Conservation (phyloP, 2,113 vertebrate species). For the Rhynchopsitta pachyrhyncha region DNA sequence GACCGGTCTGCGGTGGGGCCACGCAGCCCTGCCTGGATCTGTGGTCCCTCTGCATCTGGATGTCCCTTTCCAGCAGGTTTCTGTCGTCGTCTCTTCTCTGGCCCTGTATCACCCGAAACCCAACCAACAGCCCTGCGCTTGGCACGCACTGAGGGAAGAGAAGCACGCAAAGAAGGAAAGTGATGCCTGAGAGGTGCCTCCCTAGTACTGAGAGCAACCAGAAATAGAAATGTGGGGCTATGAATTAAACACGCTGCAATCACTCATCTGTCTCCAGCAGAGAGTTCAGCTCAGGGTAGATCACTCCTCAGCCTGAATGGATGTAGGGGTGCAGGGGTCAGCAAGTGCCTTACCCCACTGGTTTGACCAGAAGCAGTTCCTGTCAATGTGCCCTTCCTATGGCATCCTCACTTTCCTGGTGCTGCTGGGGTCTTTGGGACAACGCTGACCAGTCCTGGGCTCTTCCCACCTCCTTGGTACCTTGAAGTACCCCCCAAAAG, state of each 20-base stretch:
- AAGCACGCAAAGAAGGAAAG: background rate
- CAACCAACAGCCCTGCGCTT: rapidly evolving
- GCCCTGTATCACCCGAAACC: background rate
- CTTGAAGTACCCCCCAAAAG: background rate
- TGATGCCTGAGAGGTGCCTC: background rate
- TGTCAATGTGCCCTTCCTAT: rapidly evolving
- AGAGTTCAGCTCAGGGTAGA: conserved; percentile 39
- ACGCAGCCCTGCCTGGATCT: background rate
- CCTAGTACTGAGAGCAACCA: background rate
- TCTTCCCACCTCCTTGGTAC: background rate
- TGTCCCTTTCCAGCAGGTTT: background rate
- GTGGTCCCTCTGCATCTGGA: background rate
- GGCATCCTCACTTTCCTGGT: background rate
- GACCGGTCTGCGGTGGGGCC: background rate
- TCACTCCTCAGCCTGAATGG: background rate
- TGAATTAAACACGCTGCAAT: conserved; percentile 54
- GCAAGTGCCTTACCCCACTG: background rate
- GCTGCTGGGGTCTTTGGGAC: background rate
- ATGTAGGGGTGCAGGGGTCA: background rate
- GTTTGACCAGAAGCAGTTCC: background rate
- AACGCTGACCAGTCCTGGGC: background rate
- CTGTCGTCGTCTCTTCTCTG: background rate
- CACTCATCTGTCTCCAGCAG: background rate
- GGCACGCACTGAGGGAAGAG: background rate
- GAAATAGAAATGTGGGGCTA: conserved; percentile 18